Base-by-base conservation (phyloP, 2,888 invertebrate genomes). In the Arctia plantaginis region DNA sequence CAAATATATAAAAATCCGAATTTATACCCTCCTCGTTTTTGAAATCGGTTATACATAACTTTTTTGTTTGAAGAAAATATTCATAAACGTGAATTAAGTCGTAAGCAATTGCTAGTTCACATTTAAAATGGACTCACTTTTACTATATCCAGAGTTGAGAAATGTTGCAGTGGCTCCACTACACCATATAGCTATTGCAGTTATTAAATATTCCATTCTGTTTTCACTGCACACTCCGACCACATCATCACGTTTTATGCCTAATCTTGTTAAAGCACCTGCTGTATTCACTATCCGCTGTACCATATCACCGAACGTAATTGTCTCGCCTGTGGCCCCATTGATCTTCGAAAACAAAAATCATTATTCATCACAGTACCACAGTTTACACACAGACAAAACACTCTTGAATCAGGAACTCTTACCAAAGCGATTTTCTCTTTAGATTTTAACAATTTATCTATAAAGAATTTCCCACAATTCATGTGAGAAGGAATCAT, bases 211-310 rank as follows among this genome's bases (percentile, higher is more conserved):
- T 80, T 93, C 93, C 30, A 83, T 87, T 81, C 91, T 86, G 75
- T 92, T 93, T 77, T 93, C 93, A 76, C 92, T 92, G 76, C 89
- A 90, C 68, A 93, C 82, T 1, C 87, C 92, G 20, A 93, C 88
- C 8, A 90, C 88, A 51, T 92, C 93, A 27, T 90, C 91, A 76
- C 76, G 78, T 74, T 85, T 84, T 55, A 93, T 81, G 15, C 92
- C 92, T 12, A 88, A 78, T 51, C 85, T 81, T 18, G 80, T 79
- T 10, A 93, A 81, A 4, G 89, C 85, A 7, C 87, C 77, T 7
- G 92, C 87, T 4, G 87, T 82, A 55, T 90, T 92, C 23, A 91
- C 86, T 44, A 89, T 83, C 69, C 86, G 82, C 78, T 90, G 90
- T 3, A 86, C 87, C 77, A 93, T 76, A 65, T 90, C 89, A 41